A percentile compares a stretch with the other conserved stretches of the same genome.
Evolutionary conservation across 2,113 vertebrate species (phyloP).

Genomic region (Columbina picui): DNA sequence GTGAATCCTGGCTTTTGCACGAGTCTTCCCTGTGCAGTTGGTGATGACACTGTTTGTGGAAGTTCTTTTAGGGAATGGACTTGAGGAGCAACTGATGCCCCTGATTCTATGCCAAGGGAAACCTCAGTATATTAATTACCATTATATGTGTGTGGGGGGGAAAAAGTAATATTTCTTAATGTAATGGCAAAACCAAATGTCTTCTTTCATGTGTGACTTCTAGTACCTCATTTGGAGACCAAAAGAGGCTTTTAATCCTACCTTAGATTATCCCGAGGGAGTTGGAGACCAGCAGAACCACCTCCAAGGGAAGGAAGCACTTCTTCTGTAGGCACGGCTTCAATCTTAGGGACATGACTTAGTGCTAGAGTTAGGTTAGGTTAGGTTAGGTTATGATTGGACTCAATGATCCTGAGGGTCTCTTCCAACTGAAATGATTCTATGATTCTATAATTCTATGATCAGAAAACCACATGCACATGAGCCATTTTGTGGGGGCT

Average conservation of each 20-base stretch:
- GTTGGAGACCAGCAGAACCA: neutral
- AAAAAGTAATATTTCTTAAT: neutral
- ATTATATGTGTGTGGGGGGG: no score
- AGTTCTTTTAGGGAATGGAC: neutral
- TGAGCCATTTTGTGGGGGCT: neutral
- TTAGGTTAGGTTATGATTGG: no score
- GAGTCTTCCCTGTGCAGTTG: neutral
- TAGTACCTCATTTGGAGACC: neutral
- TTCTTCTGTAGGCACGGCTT: neutral
- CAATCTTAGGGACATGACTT: no score
- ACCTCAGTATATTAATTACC: neutral
- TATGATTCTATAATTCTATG: no score
- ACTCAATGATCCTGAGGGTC: no score
- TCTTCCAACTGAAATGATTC: no score
- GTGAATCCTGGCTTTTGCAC: neutral
- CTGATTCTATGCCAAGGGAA: neutral
- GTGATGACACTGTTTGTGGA: neutral
- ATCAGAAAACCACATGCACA: accelerated
- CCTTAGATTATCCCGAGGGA: neutral
- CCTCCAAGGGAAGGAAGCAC: neutral
- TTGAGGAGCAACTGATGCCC: neutral
- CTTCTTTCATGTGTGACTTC: neutral
- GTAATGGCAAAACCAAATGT: neutral
- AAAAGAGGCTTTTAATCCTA: neutral
- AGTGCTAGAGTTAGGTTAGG: no score